Evolutionary conservation across 2,797 vertebrate genomes (phyloP), one percentile per base, ranked within the genome.

Genomic region (Chaetodon trifasciatus): DNA sequence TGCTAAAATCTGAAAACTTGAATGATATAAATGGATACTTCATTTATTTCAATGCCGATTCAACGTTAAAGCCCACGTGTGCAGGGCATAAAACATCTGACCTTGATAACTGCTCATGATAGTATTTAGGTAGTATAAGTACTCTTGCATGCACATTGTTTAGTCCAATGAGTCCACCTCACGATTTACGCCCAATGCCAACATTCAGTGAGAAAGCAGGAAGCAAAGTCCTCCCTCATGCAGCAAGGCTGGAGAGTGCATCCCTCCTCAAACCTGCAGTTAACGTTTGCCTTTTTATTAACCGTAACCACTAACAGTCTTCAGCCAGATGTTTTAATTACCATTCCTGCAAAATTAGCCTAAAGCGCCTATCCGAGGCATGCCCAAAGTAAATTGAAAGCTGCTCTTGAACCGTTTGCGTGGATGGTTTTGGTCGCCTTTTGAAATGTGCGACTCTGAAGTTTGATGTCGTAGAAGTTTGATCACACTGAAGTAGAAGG

Each of bases 221-320:
- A 62, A 4, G 24, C 46, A 23, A 74, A 44, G 49, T 55, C 8
- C 16, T 12, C 35, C 28, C 28, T 4, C 4, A 5, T 39, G n/a
- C n/a, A 61, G 70, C n/a, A 2, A 28, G 28, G 23, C 46, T 19
- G 6, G 35, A 60, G 32, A 58, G 62, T 66, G n/a, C 60, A 50
- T 70, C 49, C 40, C 10, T 42, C 40, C 47, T 17, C 47, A 64
- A 68, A 64, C 52, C 17, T 63, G 19, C 13, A 62, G 69, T 57
- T 40, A 78, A 63, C 17, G 55, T 42, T n/a, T 28, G 28, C 15
- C 0, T 23, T 35, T 32, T 53, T 44, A 44, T 44, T 13, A 44
- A 13, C 19, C 19, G n/a, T 32, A 57, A 32, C 28, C 55, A 32
- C 6, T 2, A 15, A 28, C 16, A 17, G 55, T 17, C 6, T 17